Evolutionary conservation across 2,797 vertebrate species (phyloP).

Genomic region (Knipowitschia caucasica): DNA sequence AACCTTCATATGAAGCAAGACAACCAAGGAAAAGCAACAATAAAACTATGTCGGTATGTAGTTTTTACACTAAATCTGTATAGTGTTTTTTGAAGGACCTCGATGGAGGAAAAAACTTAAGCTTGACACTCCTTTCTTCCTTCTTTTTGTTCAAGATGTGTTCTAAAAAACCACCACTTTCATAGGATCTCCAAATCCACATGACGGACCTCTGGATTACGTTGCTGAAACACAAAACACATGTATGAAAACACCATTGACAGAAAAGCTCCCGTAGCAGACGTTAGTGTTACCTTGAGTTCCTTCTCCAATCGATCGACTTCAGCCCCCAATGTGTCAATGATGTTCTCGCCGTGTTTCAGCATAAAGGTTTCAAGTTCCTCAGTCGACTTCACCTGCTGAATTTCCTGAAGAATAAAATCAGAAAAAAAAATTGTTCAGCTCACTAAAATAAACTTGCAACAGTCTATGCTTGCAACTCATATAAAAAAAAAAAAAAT

Average conservation of each 20-base stretch:
- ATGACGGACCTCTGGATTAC: constrained; percentile 96
- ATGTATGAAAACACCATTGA: not conserved
- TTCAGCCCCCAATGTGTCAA: constrained; percentile 94
- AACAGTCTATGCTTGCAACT: too few species aligned
- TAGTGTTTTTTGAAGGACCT: constrained; percentile 22
- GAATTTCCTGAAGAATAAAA: constrained; percentile 84
- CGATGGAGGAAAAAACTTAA: constrained; percentile 31
- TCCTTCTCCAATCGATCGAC: constrained; percentile 97
- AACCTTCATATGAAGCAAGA: constrained; percentile 3
- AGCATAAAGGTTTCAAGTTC: constrained; percentile 96
- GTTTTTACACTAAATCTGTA: constrained; percentile 62
- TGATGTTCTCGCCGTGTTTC: constrained; percentile 97
- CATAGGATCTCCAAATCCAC: constrained; percentile 97
- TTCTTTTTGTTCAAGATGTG: constrained; percentile 15
- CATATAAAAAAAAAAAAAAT: not conserved
- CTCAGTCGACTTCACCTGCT: constrained; percentile 92
- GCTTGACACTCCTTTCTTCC: constrained; percentile 26
- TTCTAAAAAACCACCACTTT: constrained; percentile 16
- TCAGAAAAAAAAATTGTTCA: not conserved
- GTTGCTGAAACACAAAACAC: constrained; percentile 77
- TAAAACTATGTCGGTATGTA: constrained; percentile 6
- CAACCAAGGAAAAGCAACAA: constrained; percentile 15
- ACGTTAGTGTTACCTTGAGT: constrained; percentile 82
- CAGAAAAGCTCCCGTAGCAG: not conserved
- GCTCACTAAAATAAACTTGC: not conserved